phyloP scores from a whole-genome alignment of 2,888 invertebrate species.

The Atethmia centrago region DNA sequence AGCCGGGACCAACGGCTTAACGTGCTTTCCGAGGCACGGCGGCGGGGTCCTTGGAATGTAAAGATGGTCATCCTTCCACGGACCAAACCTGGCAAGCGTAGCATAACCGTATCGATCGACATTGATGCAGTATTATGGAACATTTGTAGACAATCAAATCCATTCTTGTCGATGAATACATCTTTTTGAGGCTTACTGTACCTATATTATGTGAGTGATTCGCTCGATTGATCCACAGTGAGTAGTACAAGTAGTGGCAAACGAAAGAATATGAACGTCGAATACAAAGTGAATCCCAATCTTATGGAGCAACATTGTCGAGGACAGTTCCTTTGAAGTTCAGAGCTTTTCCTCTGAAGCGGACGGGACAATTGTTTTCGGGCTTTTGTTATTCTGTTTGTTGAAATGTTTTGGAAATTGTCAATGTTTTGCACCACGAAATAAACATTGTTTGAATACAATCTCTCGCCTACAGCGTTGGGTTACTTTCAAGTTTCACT shows the following conservation, averaged over 20 bases:
- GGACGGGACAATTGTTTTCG: conserved; percentile 16
- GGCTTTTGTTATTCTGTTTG: conserved; percentile 12
- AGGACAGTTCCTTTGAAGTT: conserved; percentile 36
- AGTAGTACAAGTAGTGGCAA: conserved; percentile 7
- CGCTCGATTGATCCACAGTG: neutral
- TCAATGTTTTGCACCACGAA: conserved; percentile 1
- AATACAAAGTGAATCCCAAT: conserved; percentile 37
- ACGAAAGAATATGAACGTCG: neutral
- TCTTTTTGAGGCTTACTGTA: neutral
- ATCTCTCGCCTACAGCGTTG: neutral
- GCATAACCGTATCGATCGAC: too few relatives aligned
- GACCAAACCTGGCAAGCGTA: too few relatives aligned
- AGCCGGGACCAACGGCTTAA: too few relatives aligned
- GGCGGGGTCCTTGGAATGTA: too few relatives aligned
- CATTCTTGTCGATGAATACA: neutral
- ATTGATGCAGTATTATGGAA: neutral
- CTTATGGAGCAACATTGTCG: conserved; percentile 3
- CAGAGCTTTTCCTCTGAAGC: conserved; percentile 8
- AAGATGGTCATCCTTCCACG: too few relatives aligned
- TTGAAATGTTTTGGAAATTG: conserved; percentile 12
- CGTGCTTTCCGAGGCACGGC: too few relatives aligned
- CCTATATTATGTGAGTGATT: neutral
- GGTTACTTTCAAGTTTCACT: neutral
- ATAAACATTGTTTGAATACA: neutral
- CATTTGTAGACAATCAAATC: too few relatives aligned